Percentiles rank a stretch among this genome's conserved stretches.
Evolutionary conservation across 92 coral and sea anemone genomes (phyloP).

Genomic region (Zoanthus solanderi): DNA sequence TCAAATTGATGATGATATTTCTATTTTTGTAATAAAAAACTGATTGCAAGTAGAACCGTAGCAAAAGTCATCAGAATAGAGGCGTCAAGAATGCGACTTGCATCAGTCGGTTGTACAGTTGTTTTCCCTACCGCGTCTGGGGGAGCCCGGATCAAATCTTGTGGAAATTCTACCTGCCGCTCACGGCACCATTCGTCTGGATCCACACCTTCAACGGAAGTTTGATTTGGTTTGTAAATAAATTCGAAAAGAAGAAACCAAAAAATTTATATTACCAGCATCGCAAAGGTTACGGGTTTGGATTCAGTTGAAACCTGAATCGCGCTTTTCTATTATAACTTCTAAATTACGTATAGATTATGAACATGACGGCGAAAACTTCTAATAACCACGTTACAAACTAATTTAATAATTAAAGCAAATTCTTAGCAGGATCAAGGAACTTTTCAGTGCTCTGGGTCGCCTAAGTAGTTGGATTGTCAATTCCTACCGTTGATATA

Average conservation of each 20-base stretch:
- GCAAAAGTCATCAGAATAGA: constrained; percentile 6
- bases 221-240: neutral
- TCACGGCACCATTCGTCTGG: constrained; percentile 50
- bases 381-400: no score
- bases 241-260: neutral
- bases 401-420: no score
- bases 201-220: neutral
- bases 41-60: constrained; percentile 12
- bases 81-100: neutral
- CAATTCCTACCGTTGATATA: no score
- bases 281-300: neutral
- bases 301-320: no score
- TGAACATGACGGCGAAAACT: no score
- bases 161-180: constrained; percentile 2
- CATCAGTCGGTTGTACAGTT: neutral
- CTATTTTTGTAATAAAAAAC: neutral
- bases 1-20: neutral
- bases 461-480: no score
- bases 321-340: no score
- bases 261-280: neutral
- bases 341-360: no score
- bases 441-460: no score
- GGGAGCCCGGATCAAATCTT: constrained; percentile 5
- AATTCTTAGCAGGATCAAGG: no score
- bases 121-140: neutral